A percentile compares a stretch with the other conserved stretches of the same genome.
phyloP scores from a whole-genome alignment of 1,140 invertebrate genomes.

The Lepidurus arcticus region DNA sequence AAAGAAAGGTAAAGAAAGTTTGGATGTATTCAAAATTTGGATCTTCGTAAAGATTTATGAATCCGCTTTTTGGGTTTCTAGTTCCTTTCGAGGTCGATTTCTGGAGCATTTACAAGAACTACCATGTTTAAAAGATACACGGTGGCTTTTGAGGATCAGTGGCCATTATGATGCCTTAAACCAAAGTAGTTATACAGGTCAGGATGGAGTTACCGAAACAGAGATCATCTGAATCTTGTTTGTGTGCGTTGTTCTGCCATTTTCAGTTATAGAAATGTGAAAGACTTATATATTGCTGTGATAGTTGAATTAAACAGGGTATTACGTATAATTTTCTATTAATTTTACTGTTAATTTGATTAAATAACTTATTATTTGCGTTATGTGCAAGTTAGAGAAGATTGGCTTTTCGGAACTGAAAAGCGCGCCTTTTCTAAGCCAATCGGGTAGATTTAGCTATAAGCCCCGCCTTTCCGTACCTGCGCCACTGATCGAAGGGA shows the following conservation, averaged over 20 bases:
- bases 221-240: neutral
- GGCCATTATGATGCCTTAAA: conserved; percentile 26
- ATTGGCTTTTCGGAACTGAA: too few species aligned
- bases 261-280: neutral
- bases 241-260: neutral
- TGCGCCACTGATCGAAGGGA: too few species aligned
- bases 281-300: conserved; percentile 1
- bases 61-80: neutral
- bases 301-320: neutral
- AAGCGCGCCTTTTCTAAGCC: too few species aligned
- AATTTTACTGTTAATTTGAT: neutral
- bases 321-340: neutral
- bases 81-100: conserved; percentile 27
- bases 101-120: conserved; percentile 26
- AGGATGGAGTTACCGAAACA: neutral
- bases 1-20: conserved; percentile 31
- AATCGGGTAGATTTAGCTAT: too few species aligned
- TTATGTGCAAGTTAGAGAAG: too few species aligned
- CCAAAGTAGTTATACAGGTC: conserved; percentile 20
- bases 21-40: neutral
- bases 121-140: conserved; percentile 27
- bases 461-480: too few species aligned
- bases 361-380: neutral
- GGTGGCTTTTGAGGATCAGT: conserved; percentile 28
- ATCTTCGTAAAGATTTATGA: neutral